These are phyloP conservation scores for Rhizomys pruinosus DNA, from an alignment of 2,113 vertebrate genomes.

Conservation along the genomic window DNA sequence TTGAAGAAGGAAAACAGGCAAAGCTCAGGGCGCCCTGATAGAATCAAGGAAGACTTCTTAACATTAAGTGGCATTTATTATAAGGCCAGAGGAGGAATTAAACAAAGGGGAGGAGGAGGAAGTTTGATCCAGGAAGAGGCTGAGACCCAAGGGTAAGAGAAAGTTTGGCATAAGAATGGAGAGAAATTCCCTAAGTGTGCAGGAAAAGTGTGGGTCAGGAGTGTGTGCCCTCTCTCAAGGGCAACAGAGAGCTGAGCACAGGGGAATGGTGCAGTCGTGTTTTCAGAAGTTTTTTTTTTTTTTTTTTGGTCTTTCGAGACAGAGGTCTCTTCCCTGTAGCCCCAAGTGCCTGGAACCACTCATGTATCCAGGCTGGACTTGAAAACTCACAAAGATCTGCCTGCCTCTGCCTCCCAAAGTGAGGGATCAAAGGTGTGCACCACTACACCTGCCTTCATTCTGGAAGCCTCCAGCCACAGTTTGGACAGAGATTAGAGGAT, in stretches of 20 bases:
- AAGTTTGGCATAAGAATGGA: slow-evolving; percentile 71
- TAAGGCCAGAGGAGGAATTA: not conserved
- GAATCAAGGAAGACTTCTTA: slow-evolving; percentile 25
- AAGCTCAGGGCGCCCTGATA: not conserved
- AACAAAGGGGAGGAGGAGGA: not conserved
- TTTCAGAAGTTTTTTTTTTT: too few relatives aligned
- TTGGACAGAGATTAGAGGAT: not conserved
- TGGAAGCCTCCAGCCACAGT: not conserved
- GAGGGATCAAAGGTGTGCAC: too few relatives aligned
- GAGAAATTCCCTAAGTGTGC: slow-evolving; percentile 84
- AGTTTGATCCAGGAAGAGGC: not conserved
- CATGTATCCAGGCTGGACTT: too few relatives aligned
- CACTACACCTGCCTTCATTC: too few relatives aligned
- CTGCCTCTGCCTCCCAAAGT: too few relatives aligned
- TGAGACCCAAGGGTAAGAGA: not conserved
- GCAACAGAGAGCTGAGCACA: not conserved
- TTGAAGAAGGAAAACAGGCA: not conserved
- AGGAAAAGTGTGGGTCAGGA: not conserved
- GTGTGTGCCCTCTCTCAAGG: not conserved
- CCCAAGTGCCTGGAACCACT: too few relatives aligned
- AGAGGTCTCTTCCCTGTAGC: too few relatives aligned
- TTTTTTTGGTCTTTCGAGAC: too few relatives aligned
- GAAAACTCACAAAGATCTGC: too few relatives aligned
- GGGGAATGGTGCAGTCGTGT: not conserved
- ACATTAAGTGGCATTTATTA: not conserved